Percentiles rank a stretch among this genome's conserved stretches.
Evolutionary conservation across 1,140 invertebrate genomes (phyloP).

Genomic region (Drosophila oshimai): DNA sequence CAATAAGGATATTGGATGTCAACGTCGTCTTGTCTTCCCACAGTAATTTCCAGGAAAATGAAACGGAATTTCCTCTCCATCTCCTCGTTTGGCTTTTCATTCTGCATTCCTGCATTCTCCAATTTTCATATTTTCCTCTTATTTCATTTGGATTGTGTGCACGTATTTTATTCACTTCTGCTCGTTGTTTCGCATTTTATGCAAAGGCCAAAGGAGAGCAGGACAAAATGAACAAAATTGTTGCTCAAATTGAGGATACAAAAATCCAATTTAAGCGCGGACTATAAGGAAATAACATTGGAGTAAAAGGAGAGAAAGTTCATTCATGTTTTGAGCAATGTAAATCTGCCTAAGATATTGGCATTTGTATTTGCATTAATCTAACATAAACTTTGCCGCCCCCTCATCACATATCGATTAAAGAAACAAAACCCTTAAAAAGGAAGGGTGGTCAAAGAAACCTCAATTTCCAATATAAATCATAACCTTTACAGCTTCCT

Average conservation of each 20-base stretch:
- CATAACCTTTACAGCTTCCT: slow-evolving; percentile 68
- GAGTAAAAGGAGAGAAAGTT: background rate
- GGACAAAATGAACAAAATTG: slow-evolving; percentile 58
- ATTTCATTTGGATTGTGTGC: slow-evolving; percentile 44
- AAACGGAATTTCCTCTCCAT: slow-evolving; percentile 36
- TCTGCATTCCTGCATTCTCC: slow-evolving; percentile 44
- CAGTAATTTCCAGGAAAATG: slow-evolving; percentile 54
- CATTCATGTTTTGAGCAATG: background rate
- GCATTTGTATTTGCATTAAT: slow-evolving; percentile 11
- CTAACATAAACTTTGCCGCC: background rate
- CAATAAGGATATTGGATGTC: slow-evolving; percentile 79
- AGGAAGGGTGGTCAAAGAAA: slow-evolving; percentile 10
- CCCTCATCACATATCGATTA: slow-evolving; percentile 43
- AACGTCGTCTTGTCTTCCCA: slow-evolving; percentile 57
- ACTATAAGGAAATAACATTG: background rate
- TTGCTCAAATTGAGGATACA: slow-evolving; percentile 22
- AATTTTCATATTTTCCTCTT: slow-evolving; percentile 67
- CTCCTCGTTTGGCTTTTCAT: slow-evolving; percentile 6
- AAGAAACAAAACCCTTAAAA: slow-evolving; percentile 14
- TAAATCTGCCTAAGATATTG: background rate
- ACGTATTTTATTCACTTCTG: slow-evolving; percentile 59
- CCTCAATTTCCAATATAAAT: slow-evolving; percentile 73
- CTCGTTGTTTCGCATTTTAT: slow-evolving; percentile 26
- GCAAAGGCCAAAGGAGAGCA: slow-evolving; percentile 20
- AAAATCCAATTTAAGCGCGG: background rate